Evolutionary conservation across 2,113 vertebrate species (phyloP).

Genomic region (Corapipo altera): DNA sequence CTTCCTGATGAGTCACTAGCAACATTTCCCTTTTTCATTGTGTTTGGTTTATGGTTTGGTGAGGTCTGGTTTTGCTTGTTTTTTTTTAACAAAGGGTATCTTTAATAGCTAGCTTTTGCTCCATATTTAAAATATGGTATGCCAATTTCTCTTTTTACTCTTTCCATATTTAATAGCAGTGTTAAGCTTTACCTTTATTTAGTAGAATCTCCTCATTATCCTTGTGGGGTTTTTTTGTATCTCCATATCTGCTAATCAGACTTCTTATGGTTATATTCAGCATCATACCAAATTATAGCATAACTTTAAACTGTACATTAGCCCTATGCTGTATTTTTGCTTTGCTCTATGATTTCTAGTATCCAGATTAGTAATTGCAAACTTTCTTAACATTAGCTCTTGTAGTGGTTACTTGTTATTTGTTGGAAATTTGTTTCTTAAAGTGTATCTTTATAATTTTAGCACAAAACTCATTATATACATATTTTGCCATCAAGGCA

Average conservation of each 20-base stretch:
- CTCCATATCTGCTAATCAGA: not conserved
- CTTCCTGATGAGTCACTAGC: not conserved
- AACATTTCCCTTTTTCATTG: not conserved
- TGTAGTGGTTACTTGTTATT: conserved; percentile 10
- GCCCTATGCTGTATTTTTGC: not conserved
- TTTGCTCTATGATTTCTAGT: not conserved
- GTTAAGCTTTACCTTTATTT: not conserved
- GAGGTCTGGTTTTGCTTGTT: not conserved
- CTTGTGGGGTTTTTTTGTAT: not conserved
- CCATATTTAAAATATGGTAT: not conserved
- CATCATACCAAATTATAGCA: not conserved
- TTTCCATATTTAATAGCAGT: not conserved
- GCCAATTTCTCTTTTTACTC: not conserved
- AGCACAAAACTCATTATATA: conserved; percentile 56
- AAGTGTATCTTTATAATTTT: conserved; percentile 25
- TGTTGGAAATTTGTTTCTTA: conserved; percentile 41
- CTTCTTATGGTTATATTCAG: not conserved
- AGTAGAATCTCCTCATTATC: not conserved
- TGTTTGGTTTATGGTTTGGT: not conserved
- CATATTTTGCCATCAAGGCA: conserved; percentile 58
- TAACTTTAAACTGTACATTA: not conserved
- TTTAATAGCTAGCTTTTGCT: not conserved
- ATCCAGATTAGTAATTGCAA: not conserved
- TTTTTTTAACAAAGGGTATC: not conserved
- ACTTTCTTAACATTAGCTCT: not conserved